Base-by-base conservation (phyloP, 2,888 invertebrate species). In the Dastarcus helophoroides region DNA sequence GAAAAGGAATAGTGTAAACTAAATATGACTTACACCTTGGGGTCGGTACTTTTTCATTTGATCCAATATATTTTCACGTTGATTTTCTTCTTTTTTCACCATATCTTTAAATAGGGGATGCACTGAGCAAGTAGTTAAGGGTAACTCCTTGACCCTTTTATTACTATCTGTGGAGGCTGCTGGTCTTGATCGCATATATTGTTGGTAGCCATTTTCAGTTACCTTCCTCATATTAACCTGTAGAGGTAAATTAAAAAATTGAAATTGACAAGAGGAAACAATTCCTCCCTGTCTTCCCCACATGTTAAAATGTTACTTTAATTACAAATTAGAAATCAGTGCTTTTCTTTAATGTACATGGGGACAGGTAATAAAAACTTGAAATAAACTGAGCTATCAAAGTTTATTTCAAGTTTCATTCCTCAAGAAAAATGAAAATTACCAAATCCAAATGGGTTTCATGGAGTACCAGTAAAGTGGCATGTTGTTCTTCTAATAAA, bases 111-210 rank as follows among this genome's bases (percentile, higher is more conserved):
- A 74, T 50, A 74, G 64, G 31, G 80, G 84, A 64, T 83, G 82
- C 9, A 74, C 54, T 5, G 70, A 68, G 4, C 74, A 62, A 3
- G 69, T 69, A 3, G 48, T 47, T 13, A 71, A 57, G 10, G 73
- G 57, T 1, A 80, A 62, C 22, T 69, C 69, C 62, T 97, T 97
- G 7, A 84, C 77, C 38, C 93, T 71, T 42, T 78, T 78, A 46
- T 93, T 83, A 38, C 89, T 90, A 53, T 93, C 95, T 0, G 75
- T 67, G 0, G 94, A 90, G 0, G 98, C 88, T 0, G 78, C 71
- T 24, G 91, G 91, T 37, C 97, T 69, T 40, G 94, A 89, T 40
- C 76, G 71, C 2, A 86, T 52, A 62, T 97, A 98, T 44, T 93
- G 86, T 53, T 81, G 79, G 67, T 90, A 91, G 0, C 86, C 95